These are phyloP conservation scores for Lineus longissimus DNA, from an alignment of 1,140 invertebrate species.

Conservation along the genomic window DNA sequence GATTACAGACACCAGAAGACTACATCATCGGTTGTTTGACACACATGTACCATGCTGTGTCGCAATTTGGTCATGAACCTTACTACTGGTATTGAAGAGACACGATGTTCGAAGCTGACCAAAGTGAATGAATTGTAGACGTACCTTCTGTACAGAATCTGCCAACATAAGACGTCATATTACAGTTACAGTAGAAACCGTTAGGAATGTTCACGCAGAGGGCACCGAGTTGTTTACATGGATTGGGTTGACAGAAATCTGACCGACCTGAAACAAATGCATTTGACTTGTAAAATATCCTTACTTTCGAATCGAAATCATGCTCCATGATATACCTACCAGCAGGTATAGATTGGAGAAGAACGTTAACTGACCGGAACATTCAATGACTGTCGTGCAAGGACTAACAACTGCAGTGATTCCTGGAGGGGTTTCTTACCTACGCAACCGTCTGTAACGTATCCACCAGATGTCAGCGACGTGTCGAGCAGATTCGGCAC, in stretches of 20 bases:
- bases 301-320: no score
- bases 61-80: no score
- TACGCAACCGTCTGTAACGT: conserved; percentile 15
- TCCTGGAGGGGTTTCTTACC: no score
- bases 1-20: no score
- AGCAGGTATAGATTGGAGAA: no score
- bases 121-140: background rate
- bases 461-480: background rate
- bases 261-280: background rate
- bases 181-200: conserved; percentile 39
- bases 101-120: background rate
- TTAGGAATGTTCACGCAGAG: conserved; percentile 28
- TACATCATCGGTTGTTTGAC: no score
- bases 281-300: background rate
- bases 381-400: no score
- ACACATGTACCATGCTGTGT: no score
- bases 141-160: conserved; percentile 28
- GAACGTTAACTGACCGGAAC: no score
- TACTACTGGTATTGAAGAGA: no score
- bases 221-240: conserved; percentile 22
- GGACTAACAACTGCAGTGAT: no score
- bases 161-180: conserved; percentile 39
- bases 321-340: no score
- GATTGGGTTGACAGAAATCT: conserved; percentile 13
- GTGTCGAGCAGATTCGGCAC: conserved; percentile 31